Evolutionary conservation across 1,140 invertebrate species (phyloP).

Genomic region (Scylla paramamosain): DNA sequence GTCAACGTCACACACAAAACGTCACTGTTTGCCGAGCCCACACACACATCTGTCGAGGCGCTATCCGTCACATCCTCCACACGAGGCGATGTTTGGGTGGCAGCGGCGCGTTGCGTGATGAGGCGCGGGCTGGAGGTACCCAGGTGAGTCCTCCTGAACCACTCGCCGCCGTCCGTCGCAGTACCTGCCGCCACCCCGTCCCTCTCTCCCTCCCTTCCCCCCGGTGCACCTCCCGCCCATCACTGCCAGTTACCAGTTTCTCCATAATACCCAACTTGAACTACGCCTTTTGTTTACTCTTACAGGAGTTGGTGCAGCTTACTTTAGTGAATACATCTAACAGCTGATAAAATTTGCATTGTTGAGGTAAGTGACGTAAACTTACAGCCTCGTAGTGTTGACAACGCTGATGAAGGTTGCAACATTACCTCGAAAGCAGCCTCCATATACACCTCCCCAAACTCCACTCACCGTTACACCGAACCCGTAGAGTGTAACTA

Average conservation of each 20-base stretch:
- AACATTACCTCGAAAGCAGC: background rate
- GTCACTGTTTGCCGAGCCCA: background rate
- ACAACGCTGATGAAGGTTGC: background rate
- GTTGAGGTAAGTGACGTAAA: background rate
- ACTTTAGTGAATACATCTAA: background rate
- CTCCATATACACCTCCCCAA: background rate
- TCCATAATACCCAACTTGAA: background rate
- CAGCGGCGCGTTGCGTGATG: background rate
- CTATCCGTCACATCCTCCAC: background rate
- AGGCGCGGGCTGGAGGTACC: background rate
- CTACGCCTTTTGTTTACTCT: background rate
- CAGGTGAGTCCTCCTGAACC: background rate
- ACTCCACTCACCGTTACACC: background rate
- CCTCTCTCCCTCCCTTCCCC: background rate
- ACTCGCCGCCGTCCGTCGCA: background rate
- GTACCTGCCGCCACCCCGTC: background rate
- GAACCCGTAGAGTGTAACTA: background rate
- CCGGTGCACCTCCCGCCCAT: background rate
- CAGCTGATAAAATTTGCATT: background rate
- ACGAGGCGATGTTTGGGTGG: background rate
- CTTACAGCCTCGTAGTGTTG: background rate
- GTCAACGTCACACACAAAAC: background rate
- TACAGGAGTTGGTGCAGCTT: background rate
- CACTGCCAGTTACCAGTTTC: background rate
- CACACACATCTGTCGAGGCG: background rate